phyloP scores from a whole-genome alignment of 2,113 vertebrate genomes.

The Zapornia atra region DNA sequence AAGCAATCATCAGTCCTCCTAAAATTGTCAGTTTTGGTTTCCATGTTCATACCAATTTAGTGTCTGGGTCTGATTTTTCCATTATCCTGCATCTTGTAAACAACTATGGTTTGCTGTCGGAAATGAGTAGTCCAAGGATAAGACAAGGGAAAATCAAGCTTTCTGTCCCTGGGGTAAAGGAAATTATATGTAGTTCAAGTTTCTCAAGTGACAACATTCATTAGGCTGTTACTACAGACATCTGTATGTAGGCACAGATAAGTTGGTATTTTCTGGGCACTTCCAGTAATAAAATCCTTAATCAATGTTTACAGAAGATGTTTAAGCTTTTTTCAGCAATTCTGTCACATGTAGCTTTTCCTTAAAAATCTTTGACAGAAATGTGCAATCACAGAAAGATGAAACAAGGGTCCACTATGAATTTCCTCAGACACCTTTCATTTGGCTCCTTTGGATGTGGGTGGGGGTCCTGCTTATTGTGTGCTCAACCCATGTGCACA shows the following conservation, averaged over 20 bases:
- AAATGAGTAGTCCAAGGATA: neutral
- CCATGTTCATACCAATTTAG: neutral
- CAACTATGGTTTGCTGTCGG: neutral
- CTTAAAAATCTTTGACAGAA: neutral
- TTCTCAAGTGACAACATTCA: conserved; percentile 36
- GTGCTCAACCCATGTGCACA: neutral
- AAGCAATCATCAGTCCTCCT: conserved; percentile 1
- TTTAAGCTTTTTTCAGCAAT: neutral
- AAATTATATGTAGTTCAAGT: conserved; percentile 15
- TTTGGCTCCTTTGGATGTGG: neutral
- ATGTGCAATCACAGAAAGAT: neutral
- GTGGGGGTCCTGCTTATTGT: neutral
- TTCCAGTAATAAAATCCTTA: neutral
- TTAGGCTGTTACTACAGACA: conserved; percentile 15
- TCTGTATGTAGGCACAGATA: neutral
- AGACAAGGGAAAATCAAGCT: conserved; percentile 42
- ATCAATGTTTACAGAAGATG: neutral
- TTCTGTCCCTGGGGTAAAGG: conserved; percentile 25
- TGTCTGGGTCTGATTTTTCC: conserved; percentile 11
- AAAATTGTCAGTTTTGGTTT: conserved; percentile 27
- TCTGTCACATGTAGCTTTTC: neutral
- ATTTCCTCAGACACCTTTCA: neutral
- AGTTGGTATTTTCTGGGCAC: neutral
- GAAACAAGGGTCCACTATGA: neutral
- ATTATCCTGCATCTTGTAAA: neutral